These are phyloP conservation scores for Grammomys dolichurus DNA, from an alignment of 2,113 vertebrate species.

Conservation along the genomic window DNA sequence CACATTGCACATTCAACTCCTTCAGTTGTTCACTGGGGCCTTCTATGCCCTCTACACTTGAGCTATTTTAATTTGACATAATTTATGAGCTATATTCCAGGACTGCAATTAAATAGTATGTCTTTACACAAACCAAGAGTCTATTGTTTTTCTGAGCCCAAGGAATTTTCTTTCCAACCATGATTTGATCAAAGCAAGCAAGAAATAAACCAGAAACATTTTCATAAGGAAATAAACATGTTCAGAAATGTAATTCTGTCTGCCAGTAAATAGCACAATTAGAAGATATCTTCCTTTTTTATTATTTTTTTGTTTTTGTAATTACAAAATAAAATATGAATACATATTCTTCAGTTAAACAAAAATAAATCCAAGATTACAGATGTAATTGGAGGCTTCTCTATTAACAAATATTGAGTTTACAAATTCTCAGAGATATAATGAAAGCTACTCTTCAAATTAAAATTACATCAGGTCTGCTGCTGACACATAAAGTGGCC, in stretches of 20 bases:
- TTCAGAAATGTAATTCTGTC: conserved; percentile 53
- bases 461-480: neutral
- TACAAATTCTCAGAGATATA: conserved; percentile 26
- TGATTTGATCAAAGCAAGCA: conserved; percentile 64
- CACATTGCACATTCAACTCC: neutral
- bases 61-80: neutral
- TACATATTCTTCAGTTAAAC: conserved; percentile 33
- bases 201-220: conserved; percentile 45
- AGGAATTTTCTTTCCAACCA: conserved; percentile 37
- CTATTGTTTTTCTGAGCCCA: conserved; percentile 41
- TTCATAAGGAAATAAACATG: conserved; percentile 58
- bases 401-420: conserved; percentile 62
- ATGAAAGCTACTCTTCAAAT: conserved; percentile 69
- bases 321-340: conserved; percentile 72
- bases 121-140: conserved; percentile 40
- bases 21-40: neutral
- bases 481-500: neutral
- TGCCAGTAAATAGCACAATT: conserved; percentile 56
- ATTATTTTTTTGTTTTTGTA: conserved; percentile 64
- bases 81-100: neutral
- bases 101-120: neutral
- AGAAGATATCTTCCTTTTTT: conserved; percentile 55
- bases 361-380: conserved; percentile 49
- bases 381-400: conserved; percentile 57
- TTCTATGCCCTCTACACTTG: neutral